Conservation (phyloP, 2,797 vertebrate species). For the Agapornis canus region DNA sequence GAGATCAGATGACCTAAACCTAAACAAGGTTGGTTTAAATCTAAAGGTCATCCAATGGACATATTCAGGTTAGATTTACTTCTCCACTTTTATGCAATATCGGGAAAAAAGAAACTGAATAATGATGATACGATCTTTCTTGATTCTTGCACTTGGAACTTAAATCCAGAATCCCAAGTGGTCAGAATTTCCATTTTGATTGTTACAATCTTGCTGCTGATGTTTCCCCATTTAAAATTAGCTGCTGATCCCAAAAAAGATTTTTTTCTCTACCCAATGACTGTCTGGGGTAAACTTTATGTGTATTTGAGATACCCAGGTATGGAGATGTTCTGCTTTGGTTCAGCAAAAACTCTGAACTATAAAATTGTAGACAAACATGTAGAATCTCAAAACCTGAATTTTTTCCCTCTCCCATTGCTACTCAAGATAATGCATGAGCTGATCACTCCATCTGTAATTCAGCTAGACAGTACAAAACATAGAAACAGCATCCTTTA, state of each 20-base stretch:
- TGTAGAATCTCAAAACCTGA: neutral
- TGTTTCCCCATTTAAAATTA: neutral
- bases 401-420: too few relatives aligned
- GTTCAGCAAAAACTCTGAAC: neutral
- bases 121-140: fast-evolving
- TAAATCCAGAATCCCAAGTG: neutral
- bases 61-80: neutral
- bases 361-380: neutral
- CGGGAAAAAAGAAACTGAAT: neutral
- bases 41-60: neutral
- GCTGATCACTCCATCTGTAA: neutral
- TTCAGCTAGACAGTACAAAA: neutral
- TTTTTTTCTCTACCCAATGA: neutral
- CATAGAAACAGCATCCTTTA: neutral
- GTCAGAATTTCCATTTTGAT: neutral
- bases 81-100: neutral
- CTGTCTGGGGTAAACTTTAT: fast-evolving
- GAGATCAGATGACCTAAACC: neutral
- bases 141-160: neutral
- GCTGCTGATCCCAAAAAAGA: neutral
- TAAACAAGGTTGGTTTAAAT: neutral
- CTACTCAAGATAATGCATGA: neutral
- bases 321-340: neutral
- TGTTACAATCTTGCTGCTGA: neutral
- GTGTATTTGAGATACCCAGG: neutral